A percentile compares a stretch with the other conserved stretches of the same genome.
Conservation (phyloP, 2,888 invertebrate species). For the Erebia ligea region DNA sequence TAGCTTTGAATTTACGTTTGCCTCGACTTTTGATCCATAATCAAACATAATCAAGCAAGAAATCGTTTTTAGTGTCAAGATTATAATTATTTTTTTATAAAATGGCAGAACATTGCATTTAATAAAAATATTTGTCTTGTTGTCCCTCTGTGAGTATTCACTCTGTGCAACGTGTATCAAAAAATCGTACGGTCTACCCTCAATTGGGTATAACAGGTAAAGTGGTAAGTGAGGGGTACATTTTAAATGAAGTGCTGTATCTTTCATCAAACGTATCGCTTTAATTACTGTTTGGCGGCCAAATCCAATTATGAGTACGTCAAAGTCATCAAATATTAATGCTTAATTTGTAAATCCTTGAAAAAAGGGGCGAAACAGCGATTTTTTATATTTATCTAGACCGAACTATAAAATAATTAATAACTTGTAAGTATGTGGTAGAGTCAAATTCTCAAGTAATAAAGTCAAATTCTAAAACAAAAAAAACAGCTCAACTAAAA, state of each 20-base stretch:
- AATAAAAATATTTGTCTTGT: neutral
- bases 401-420: too few species aligned
- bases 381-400: too few species aligned
- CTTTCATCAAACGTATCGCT: conserved; percentile 21
- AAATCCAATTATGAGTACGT: conserved; percentile 14
- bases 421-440: too few species aligned
- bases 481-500: neutral
- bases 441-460: too few species aligned
- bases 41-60: too few species aligned
- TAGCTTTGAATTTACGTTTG: too few species aligned
- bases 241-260: conserved; percentile 31
- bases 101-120: too few species aligned
- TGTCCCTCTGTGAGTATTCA: neutral
- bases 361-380: too few species aligned
- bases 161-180: conserved; percentile 26
- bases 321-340: neutral
- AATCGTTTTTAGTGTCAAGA: too few species aligned
- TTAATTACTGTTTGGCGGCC: conserved; percentile 21
- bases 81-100: too few species aligned
- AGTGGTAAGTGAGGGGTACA: conserved; percentile 32
- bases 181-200: conserved; percentile 24
- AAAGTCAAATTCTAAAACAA: too few species aligned
- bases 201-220: conserved; percentile 29
- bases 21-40: too few species aligned
- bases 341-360: neutral